Evolutionary conservation across 2,797 vertebrate species (phyloP), one percentile per base, ranked within the genome.

Genomic region (Micropoecilia bifurca): DNA sequence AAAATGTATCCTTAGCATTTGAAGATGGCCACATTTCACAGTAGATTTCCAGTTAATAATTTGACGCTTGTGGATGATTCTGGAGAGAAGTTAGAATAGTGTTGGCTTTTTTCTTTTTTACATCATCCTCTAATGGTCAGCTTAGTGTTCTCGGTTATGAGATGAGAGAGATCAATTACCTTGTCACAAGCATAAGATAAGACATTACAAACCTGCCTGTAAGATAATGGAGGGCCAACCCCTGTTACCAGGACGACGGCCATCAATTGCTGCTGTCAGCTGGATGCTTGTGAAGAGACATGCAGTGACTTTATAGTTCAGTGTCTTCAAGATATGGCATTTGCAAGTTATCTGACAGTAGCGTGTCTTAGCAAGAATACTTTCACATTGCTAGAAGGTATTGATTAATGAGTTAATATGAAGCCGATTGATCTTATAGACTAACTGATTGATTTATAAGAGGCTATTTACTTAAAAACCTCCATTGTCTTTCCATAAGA

Each of bases 211-310:
- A 48, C 73, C 76, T 59, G 22, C 36, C 75, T 57, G 71, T 53
- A 68, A 78, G 59, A 76, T 61, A 80, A 75, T 75, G 78, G 81
- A 83, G 53, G 53, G 61, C 36, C 46, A 80, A 30, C 28, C 57
- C 57, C 75, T 9, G 77, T 91, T 86, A 80, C 89, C 73, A 89
- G 89, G 85, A 86, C 80, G 45, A 93, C 88, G 41, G 55, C 73
- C 55, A 77, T 88, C 71, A 84, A 85, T 84, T 22, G 73, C 48
- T 69, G 55, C 2, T 73, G 75, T 88, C 83, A 89, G 79, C 80
- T 66, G 80, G 68, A 80, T 46, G 74, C 84, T 71, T 86, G 47
- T 76, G 74, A 77, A 84, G 59, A 77, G 80, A 85, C 87, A 84
- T 45, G 45, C 72, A 87, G 77, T 66, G 80, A 82, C 71, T 87